Percentiles rank a stretch among this genome's conserved stretches.
Evolutionary conservation across 2,113 vertebrate species (phyloP).

Genomic region (Anarrhichthys ocellatus): DNA sequence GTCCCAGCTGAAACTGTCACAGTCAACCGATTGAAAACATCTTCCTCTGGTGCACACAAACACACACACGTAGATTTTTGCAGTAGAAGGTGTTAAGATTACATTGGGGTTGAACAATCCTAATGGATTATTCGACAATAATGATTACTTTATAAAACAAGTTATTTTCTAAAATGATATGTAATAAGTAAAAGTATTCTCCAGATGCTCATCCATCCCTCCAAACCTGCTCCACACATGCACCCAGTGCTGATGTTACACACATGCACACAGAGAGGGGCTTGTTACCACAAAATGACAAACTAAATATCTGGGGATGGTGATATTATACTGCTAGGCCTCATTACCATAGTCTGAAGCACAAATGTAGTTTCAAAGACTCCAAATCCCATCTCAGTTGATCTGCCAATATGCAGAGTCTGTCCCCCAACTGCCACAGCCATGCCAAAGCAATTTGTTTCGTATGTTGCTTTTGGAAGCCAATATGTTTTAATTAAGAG

Average conservation of each 20-base stretch:
- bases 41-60: constrained; percentile 38
- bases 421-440: constrained; percentile 70
- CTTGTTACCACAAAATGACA: constrained; percentile 72
- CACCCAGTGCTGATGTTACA: constrained; percentile 17
- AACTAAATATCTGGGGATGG: constrained; percentile 76
- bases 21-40: constrained; percentile 60
- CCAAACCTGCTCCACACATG: constrained; percentile 22
- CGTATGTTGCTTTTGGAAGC: constrained; percentile 80
- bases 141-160: constrained; percentile 16
- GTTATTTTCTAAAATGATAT: constrained; percentile 26
- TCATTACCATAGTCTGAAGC: constrained; percentile 77
- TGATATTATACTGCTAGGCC: constrained; percentile 74
- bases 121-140: background rate
- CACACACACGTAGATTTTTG: constrained; percentile 23
- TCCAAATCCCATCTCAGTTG: constrained; percentile 71
- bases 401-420: constrained; percentile 73
- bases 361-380: constrained; percentile 76
- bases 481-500: constrained; percentile 83
- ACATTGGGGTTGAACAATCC: background rate
- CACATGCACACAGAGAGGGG: constrained; percentile 50
- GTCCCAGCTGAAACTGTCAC: constrained; percentile 72
- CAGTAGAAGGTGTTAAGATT: background rate
- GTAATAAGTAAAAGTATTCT: constrained; percentile 29
- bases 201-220: background rate
- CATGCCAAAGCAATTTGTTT: constrained; percentile 83